Conservation (phyloP, 1,140 invertebrate genomes). For the Pogonognathellus flavescens region DNA sequence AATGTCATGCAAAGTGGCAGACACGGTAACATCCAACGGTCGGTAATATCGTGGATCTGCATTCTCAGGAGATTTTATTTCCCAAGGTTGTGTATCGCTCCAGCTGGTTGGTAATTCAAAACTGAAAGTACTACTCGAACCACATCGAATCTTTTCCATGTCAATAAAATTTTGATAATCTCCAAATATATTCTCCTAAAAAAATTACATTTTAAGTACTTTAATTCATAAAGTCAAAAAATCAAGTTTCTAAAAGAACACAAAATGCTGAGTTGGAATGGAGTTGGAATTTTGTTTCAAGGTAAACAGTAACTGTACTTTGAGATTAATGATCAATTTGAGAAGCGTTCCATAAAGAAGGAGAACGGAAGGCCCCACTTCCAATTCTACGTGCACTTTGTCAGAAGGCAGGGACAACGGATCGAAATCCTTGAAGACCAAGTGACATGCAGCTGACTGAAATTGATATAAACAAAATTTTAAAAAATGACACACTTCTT, state of each 20-base stretch:
- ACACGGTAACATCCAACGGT: constrained; percentile 90
- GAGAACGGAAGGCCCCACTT: constrained; percentile 92
- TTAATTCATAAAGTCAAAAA: too few relatives aligned
- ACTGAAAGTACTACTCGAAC: constrained; percentile 58
- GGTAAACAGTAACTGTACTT: constrained; percentile 73
- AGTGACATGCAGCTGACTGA: constrained; percentile 26
- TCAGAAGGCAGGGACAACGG: constrained; percentile 86
- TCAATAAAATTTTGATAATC: constrained; percentile 94
- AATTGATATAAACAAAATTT: not conserved
- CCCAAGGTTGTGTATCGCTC: constrained; percentile 17
- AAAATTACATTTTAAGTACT: too few relatives aligned
- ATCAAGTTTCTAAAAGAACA: too few relatives aligned
- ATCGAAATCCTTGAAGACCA: constrained; percentile 77
- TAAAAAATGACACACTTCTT: too few relatives aligned
- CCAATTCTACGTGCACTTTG: constrained; percentile 89
- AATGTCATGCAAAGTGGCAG: constrained; percentile 94
- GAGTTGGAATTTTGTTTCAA: too few relatives aligned
- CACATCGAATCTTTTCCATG: constrained; percentile 79
- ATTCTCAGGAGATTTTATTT: constrained; percentile 63
- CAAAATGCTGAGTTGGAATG: too few relatives aligned
- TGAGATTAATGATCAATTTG: constrained; percentile 88
- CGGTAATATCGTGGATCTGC: constrained; percentile 89
- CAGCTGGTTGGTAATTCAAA: constrained; percentile 17
- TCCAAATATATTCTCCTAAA: constrained; percentile 94
- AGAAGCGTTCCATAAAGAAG: constrained; percentile 91